Evolutionary conservation across 2,113 vertebrate species (phyloP).

Genomic region (Plectropomus leopardus): DNA sequence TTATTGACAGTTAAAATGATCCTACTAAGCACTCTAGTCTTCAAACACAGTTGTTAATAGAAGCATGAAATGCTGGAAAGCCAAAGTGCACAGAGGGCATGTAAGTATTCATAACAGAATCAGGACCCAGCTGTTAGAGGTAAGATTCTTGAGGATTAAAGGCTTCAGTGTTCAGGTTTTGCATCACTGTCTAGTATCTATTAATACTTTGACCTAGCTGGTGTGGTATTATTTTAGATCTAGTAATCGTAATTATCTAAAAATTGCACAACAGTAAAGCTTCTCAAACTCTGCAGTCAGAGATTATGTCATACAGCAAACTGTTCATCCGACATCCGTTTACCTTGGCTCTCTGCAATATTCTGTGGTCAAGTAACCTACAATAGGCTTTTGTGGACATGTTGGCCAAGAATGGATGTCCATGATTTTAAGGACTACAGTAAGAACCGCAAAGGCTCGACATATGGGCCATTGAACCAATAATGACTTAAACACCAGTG

Average conservation of each 20-base stretch:
- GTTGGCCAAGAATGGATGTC: not conserved
- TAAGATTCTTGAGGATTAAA: conserved; percentile 11
- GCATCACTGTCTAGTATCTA: not conserved
- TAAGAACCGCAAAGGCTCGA: not conserved
- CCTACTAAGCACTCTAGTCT: not conserved
- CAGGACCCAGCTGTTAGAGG: not conserved
- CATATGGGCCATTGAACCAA: not conserved
- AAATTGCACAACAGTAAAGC: not conserved
- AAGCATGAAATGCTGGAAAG: conserved; percentile 2
- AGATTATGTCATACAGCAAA: too few relatives aligned
- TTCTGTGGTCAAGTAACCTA: not conserved
- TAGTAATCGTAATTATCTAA: not conserved
- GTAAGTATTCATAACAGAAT: conserved; percentile 14
- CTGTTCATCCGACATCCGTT: not conserved
- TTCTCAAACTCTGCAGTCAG: not conserved
- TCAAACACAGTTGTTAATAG: conserved; percentile 12
- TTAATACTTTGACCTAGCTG: not conserved
- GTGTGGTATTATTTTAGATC: not conserved
- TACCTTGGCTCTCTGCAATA: not conserved
- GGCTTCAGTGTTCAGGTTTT: not conserved
- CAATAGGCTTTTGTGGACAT: conserved; percentile 1
- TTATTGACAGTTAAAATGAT: conserved; percentile 22
- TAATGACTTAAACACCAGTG: conserved; percentile 5
- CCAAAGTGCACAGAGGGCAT: conserved; percentile 16
- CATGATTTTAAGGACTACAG: not conserved